Percentiles rank a stretch among this genome's conserved stretches.
These are phyloP conservation scores for Agrochola litura DNA, from an alignment of 2,888 invertebrate genomes.

Conservation along the genomic window DNA sequence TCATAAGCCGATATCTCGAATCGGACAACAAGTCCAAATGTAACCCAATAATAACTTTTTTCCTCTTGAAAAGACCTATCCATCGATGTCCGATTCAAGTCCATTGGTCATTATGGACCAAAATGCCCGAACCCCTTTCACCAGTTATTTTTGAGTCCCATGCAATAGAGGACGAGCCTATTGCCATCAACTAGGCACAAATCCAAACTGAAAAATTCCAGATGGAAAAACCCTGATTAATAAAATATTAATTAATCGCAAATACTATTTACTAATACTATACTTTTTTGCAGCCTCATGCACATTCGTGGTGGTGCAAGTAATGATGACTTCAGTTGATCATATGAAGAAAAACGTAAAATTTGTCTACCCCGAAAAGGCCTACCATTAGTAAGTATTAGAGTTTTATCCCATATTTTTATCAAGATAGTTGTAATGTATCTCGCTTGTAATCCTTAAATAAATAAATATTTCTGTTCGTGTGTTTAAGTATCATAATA, in stretches of 20 bases:
- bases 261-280: neutral
- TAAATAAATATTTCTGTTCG: neutral
- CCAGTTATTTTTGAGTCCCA: neutral
- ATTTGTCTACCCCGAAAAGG: conserved; percentile 92
- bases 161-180: neutral
- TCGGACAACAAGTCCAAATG: too few species aligned
- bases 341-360: conserved; percentile 92
- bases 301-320: conserved; percentile 95
- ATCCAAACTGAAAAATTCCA: neutral
- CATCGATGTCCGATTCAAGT: too few species aligned
- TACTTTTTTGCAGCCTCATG: conserved; percentile 92
- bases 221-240: neutral
- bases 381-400: conserved; percentile 90
- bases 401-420: neutral
- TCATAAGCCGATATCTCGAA: too few species aligned
- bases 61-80: too few species aligned
- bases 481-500: neutral
- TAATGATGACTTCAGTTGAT: conserved; percentile 93
- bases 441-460: too few species aligned
- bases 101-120: too few species aligned
- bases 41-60: too few species aligned
- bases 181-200: neutral
- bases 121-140: too few species aligned
- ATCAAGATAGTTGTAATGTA: too few species aligned
- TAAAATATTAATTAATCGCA: too few species aligned